Conservation (phyloP, 2,888 invertebrate genomes). For the Drosophila subquinaria region DNA sequence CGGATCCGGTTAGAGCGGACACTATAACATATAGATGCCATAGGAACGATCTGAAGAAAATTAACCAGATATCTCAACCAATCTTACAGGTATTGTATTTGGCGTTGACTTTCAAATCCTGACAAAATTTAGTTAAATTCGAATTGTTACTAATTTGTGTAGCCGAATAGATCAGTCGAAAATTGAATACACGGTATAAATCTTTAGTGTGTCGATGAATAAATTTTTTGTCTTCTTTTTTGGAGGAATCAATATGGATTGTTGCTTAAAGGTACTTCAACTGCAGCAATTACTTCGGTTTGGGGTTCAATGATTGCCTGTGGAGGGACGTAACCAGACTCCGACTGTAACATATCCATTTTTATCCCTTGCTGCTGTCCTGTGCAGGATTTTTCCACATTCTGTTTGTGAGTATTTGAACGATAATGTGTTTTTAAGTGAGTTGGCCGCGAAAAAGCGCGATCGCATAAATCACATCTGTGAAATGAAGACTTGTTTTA, state of each 20-base stretch:
- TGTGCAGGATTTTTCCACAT: constrained; percentile 58
- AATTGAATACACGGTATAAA: not conserved
- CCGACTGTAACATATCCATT: not conserved
- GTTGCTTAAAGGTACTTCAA: constrained; percentile 20
- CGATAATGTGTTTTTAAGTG: constrained; percentile 83
- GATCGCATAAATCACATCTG: constrained; percentile 82
- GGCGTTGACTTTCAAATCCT: too few species aligned
- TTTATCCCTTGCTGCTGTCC: not conserved
- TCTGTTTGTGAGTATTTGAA: constrained; percentile 83
- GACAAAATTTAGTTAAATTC: too few species aligned
- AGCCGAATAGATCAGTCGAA: not conserved
- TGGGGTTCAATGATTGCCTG: constrained; percentile 6
- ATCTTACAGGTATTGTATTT: too few species aligned
- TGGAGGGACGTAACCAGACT: constrained; percentile 2
- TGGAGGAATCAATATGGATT: not conserved
- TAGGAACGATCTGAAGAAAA: too few species aligned
- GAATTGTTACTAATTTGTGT: too few species aligned
- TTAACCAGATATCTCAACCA: too few species aligned
- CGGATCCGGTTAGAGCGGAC: too few species aligned
- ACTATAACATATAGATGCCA: too few species aligned
- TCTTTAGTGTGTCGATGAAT: not conserved
- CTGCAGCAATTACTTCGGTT: constrained; percentile 1
- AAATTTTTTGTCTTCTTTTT: not conserved
- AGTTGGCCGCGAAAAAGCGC: constrained; percentile 83
- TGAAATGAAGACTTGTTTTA: not conserved